Evolutionary conservation across 1,140 invertebrate species (phyloP).

Genomic region (Drosophila parvula): DNA sequence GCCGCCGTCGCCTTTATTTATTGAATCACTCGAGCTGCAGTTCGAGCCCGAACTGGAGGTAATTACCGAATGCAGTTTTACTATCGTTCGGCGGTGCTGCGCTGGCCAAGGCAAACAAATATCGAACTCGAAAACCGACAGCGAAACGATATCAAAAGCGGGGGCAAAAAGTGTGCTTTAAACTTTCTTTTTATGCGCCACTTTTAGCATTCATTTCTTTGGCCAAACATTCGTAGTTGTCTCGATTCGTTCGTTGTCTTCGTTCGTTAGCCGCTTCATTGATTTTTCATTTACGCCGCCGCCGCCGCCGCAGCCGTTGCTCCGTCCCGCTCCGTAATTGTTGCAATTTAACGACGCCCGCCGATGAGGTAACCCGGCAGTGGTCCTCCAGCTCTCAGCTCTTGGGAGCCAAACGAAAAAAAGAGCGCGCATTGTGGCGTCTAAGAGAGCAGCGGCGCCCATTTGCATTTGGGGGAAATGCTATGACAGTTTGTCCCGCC

Average conservation of each 20-base stretch:
- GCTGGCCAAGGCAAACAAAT: conserved; percentile 18
- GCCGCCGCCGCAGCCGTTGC: not conserved
- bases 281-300: conserved; percentile 70
- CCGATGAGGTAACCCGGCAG: conserved; percentile 68
- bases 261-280: conserved; percentile 70
- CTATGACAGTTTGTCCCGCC: conserved; percentile 21
- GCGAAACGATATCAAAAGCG: conserved; percentile 49
- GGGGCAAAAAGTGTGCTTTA: conserved; percentile 45
- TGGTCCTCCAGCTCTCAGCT: conserved; percentile 31
- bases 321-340: conserved; percentile 51
- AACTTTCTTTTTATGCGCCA: conserved; percentile 79
- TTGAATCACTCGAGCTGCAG: conserved; percentile 19
- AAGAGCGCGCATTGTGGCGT: conserved; percentile 19
- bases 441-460: conserved; percentile 18
- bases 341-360: conserved; percentile 68
- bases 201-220: conserved; percentile 72
- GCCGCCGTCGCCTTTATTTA: conserved; percentile 15
- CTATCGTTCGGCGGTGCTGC: not conserved
- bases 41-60: conserved; percentile 1
- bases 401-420: not conserved
- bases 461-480: conserved; percentile 49
- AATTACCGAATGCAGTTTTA: conserved; percentile 45
- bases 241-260: conserved; percentile 33
- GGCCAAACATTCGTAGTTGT: conserved; percentile 61
- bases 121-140: conserved; percentile 34